Evolutionary conservation across 2,113 vertebrate species (phyloP), one percentile per base, ranked within the genome.

Genomic region (Asarcornis scutulata): DNA sequence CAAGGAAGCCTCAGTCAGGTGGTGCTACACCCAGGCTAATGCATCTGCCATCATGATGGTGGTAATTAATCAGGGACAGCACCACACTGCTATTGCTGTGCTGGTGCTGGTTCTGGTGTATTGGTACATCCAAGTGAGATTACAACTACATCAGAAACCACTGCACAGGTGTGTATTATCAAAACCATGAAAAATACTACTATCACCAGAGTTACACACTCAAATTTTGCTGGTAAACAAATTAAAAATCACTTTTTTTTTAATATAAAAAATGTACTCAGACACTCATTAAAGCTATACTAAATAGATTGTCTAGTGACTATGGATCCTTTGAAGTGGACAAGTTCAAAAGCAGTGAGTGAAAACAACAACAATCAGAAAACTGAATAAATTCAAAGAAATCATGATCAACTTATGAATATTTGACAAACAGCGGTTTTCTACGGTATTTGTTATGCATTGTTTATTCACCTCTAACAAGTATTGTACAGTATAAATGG

Each of bases 381-480:
- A 87, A 58, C 21, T 92, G 48, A 91, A 71, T 46, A 80, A 90
- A 46, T 69, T 56, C 9, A 36, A 46, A 74, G 46, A 88, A 84
- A 67, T 73, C 4, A 38, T 11, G 16, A 77, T 55, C 17, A 7
- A 1, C 16, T 78, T 38, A 42, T 64, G n/a, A 32, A 44, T 86
- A 88, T 75, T 83, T 86, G 77, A 46, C 75, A 78, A 96, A 82
- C 13, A 91, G 12, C 46, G 32, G 13, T 88, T 96, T 83, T 74
- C 23, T 22, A 46, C 55, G 71, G 88, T 76, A 60, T 64, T 92
- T 89, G 32, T 36, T 91, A 40, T 36, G 50, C 8, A 29, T 67
- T 95, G 31, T 86, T 89, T 74, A 29, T 73, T 95, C 31, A 76
- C 31, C 40, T 96, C 50, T 89, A 83, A 34, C 73, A 95, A 86